Evolutionary conservation across 2,113 vertebrate genomes (phyloP).

Genomic region (Tympanuchus pallidicinctus): DNA sequence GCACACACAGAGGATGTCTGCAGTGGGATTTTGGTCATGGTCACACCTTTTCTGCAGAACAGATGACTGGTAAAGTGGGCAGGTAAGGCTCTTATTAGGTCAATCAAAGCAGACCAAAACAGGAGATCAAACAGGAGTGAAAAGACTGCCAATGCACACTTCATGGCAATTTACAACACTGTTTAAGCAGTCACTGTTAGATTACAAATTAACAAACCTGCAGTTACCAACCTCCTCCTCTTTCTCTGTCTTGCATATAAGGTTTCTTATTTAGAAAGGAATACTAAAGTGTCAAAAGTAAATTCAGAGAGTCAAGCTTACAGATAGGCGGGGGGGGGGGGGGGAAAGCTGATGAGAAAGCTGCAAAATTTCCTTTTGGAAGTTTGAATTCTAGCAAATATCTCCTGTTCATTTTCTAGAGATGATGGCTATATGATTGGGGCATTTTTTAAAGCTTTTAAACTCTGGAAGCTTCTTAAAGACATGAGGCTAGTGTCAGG

Average conservation of each 20-base stretch:
- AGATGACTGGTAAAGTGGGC: neutral
- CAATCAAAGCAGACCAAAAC: neutral
- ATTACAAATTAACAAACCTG: neutral
- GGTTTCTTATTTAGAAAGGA: neutral
- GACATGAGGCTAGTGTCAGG: neutral
- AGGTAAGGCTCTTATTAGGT: neutral
- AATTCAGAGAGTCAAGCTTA: neutral
- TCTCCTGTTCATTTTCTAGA: neutral
- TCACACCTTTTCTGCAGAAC: neutral
- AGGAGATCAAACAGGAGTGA: neutral
- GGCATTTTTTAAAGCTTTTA: neutral
- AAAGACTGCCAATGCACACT: neutral
- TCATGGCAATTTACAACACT: neutral
- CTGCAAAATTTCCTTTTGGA: neutral
- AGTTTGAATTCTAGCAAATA: neutral
- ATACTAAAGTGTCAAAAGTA: neutral
- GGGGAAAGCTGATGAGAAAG: neutral
- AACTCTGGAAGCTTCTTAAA: constrained; percentile 43
- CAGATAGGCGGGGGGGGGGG: neutral
- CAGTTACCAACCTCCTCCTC: neutral
- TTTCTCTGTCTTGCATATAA: neutral
- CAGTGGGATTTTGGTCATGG: neutral
- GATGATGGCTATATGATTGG: neutral
- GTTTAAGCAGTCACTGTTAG: neutral
- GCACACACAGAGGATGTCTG: neutral